Conservation (phyloP, 2,888 invertebrate genomes). For the Yponomeuta plumbellus region DNA sequence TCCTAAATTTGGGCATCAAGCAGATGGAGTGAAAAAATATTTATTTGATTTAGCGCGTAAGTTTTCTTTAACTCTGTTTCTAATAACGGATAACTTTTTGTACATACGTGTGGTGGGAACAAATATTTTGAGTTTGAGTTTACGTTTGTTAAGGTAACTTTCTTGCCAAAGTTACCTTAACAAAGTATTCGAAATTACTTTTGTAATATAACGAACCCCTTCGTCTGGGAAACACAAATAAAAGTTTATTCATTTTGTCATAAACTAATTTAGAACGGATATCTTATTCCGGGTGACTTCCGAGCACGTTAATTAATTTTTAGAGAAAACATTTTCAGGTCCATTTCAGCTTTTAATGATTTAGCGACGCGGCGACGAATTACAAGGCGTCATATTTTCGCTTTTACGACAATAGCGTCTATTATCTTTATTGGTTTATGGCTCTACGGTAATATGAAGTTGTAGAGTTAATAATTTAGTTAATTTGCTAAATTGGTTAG, state of each 20-base stretch:
- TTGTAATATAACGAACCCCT: neutral
- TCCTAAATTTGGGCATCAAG: too few relatives aligned
- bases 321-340: neutral
- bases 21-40: too few relatives aligned
- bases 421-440: neutral
- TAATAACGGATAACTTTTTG: too few relatives aligned
- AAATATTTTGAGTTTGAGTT: too few relatives aligned
- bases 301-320: neutral
- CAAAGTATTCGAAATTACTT: too few relatives aligned
- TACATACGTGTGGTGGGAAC: too few relatives aligned
- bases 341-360: neutral
- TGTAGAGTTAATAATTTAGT: neutral
- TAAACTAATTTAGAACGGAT: conserved; percentile 3
- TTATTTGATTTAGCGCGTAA: too few relatives aligned
- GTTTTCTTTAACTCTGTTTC: too few relatives aligned
- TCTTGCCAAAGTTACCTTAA: too few relatives aligned
- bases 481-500: neutral
- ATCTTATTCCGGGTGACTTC: neutral
- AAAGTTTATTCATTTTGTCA: neutral
- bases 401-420: neutral
- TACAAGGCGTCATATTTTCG: neutral
- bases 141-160: too few relatives aligned
- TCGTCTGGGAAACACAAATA: neutral
- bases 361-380: neutral
- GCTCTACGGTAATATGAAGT: neutral